phyloP scores from a whole-genome alignment of 2,888 invertebrate genomes.

The Lymantria dispar region DNA sequence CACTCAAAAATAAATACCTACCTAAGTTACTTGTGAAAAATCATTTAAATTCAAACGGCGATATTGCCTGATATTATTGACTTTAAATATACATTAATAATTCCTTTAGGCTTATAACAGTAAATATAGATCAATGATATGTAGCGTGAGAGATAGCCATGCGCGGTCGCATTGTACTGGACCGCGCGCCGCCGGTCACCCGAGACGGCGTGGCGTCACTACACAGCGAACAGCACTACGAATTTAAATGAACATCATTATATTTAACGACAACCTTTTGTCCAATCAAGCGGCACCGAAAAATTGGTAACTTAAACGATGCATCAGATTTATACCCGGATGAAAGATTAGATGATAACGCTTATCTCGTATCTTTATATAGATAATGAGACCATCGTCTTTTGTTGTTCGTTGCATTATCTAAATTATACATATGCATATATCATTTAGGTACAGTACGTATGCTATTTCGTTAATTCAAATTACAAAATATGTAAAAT shows the following conservation, averaged over 20 bases:
- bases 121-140: constrained; percentile 28
- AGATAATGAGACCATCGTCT: constrained; percentile 5
- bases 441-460: too few relatives aligned
- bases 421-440: too few relatives aligned
- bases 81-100: too few relatives aligned
- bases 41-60: too few relatives aligned
- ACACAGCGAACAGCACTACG: constrained; percentile 34
- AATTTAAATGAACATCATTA: constrained; percentile 50
- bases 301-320: constrained; percentile 28
- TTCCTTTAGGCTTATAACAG: too few relatives aligned
- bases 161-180: constrained; percentile 11
- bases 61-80: too few relatives aligned
- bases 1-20: too few relatives aligned
- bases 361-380: constrained; percentile 20
- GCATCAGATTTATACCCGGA: constrained; percentile 20
- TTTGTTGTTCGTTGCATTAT: too few relatives aligned
- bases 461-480: too few relatives aligned
- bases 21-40: too few relatives aligned
- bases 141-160: constrained; percentile 37
- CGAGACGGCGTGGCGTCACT: constrained; percentile 64
- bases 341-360: constrained; percentile 23
- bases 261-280: constrained; percentile 50
- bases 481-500: too few relatives aligned
- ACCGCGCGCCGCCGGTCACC: constrained; percentile 21
- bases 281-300: constrained; percentile 37